A percentile compares a stretch with the other conserved stretches of the same genome.
phyloP scores from a whole-genome alignment of 1,140 invertebrate species.

The Zaprionus inermis region DNA sequence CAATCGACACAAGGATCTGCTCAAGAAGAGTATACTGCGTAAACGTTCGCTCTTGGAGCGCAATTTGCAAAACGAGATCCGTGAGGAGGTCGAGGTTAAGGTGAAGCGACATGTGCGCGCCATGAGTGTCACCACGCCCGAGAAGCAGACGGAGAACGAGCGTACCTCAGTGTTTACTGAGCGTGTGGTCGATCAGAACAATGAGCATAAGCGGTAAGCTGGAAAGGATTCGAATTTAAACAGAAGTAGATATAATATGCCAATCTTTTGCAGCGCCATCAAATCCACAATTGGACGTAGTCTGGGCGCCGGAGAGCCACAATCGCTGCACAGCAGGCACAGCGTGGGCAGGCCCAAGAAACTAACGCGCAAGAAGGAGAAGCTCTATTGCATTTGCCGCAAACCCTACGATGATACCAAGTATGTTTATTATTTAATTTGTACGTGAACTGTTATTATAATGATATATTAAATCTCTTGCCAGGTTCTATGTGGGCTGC shows the following conservation, averaged over 20 bases:
- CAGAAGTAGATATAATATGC: neutral
- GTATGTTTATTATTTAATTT: conserved; percentile 84
- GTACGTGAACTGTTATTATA: neutral
- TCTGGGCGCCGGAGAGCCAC: conserved; percentile 32
- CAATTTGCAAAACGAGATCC: conserved; percentile 94
- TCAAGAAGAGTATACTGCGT: conserved; percentile 97
- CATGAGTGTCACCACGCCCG: conserved; percentile 82
- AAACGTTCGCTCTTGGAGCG: conserved; percentile 95
- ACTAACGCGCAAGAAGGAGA: conserved; percentile 87
- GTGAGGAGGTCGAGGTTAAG: conserved; percentile 89
- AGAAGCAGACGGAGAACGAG: conserved; percentile 64
- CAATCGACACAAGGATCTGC: conserved; percentile 91
- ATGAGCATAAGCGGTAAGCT: conserved; percentile 49
- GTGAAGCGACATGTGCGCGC: conserved; percentile 62
- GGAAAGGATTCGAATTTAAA: neutral
- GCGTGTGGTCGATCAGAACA: conserved; percentile 46
- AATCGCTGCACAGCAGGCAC: conserved; percentile 46
- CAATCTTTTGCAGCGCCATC: conserved; percentile 5
- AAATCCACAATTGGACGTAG: conserved; percentile 28
- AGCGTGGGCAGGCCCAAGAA: conserved; percentile 71
- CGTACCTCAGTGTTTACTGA: conserved; percentile 36
- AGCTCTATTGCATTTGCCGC: conserved; percentile 96
- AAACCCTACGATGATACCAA: conserved; percentile 97
- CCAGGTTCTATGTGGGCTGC: conserved; percentile 98
- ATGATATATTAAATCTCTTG: conserved; percentile 18